Percentiles rank a stretch among this genome's conserved stretches.
Evolutionary conservation across 2,888 invertebrate species (phyloP).

Genomic region (Cybosia mesomella): DNA sequence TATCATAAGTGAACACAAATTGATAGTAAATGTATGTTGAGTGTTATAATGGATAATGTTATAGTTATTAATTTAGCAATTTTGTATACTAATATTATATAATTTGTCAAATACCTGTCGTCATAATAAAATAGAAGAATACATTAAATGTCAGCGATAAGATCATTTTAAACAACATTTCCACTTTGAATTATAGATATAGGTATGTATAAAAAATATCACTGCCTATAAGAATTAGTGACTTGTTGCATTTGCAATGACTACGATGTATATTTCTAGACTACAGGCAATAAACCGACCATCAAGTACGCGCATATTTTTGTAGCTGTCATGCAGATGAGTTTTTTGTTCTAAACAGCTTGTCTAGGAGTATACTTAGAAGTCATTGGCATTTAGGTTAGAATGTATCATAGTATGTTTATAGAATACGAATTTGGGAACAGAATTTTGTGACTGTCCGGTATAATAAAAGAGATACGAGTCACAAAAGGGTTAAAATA

Average conservation of each 20-base stretch:
- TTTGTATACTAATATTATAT: neutral
- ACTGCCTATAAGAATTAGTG: constrained; percentile 4
- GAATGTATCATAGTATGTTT: neutral
- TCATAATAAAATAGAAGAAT: neutral
- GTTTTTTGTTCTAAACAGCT: neutral
- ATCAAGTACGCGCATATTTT: no score
- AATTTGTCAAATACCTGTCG: no score
- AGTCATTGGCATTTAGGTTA: neutral
- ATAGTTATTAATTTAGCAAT: neutral
- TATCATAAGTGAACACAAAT: no score
- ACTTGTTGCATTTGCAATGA: constrained; percentile 3
- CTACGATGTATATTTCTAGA: neutral
- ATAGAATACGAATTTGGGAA: neutral
- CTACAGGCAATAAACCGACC: no score
- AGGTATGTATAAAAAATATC: neutral
- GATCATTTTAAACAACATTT: neutral
- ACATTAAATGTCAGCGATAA: neutral
- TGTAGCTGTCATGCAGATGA: no score
- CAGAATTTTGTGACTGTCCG: constrained; percentile 4
- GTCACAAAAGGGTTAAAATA: neutral
- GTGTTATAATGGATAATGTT: neutral
- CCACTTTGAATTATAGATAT: neutral
- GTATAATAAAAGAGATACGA: neutral
- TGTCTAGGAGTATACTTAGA: neutral
- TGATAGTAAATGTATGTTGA: no score